Conservation (phyloP, 2,888 invertebrate species). For the Elysia crispata region DNA sequence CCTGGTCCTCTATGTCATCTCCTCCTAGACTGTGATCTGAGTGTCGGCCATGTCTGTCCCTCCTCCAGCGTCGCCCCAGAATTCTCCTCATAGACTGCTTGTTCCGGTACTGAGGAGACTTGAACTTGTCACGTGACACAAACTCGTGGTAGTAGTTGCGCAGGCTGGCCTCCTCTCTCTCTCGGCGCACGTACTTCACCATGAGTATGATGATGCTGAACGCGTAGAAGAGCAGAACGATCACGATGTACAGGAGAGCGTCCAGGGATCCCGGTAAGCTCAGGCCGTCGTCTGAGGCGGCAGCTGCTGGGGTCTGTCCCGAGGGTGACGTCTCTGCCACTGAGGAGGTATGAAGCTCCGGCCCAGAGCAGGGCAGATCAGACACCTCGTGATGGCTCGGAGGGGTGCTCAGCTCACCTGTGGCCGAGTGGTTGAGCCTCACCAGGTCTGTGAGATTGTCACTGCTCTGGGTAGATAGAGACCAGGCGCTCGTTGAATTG, state of each 20-base stretch:
- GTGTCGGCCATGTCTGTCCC: not conserved
- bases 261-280: constrained; percentile 55
- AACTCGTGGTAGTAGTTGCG: constrained; percentile 68
- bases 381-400: not conserved
- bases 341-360: not conserved
- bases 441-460: not conserved
- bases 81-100: constrained; percentile 45
- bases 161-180: constrained; percentile 64
- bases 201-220: constrained; percentile 67
- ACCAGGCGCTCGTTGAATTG: too few species aligned
- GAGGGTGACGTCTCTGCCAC: constrained; percentile 18
- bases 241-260: constrained; percentile 67
- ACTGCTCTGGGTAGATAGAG: too few species aligned
- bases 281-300: not conserved
- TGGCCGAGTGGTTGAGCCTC: not conserved
- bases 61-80: constrained; percentile 9
- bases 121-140: constrained; percentile 51
- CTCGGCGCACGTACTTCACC: constrained; percentile 67
- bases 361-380: not conserved
- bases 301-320: constrained; percentile 42
- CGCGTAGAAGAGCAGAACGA: constrained; percentile 68
- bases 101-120: constrained; percentile 46
- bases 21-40: not conserved
- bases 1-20: constrained; percentile 23
- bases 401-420: not conserved